Evolutionary conservation across 1,140 invertebrate genomes (phyloP), one percentile per base, ranked within the genome.

Genomic region (Macrotrachela quadricornifera): DNA sequence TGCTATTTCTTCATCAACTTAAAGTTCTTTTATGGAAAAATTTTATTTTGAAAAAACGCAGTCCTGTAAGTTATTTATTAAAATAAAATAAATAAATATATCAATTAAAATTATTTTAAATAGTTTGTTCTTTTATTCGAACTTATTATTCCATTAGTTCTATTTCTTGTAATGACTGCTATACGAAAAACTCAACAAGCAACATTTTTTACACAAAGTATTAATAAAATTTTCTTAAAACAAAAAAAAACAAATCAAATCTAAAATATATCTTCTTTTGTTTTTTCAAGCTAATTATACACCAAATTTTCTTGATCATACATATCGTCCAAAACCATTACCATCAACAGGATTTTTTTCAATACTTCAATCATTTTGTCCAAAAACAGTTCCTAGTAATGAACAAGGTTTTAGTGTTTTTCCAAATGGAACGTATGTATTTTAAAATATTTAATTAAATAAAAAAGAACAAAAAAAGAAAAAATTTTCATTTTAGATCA

Each of bases 11-110:
- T 51, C 64, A 71, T 41, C 71, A 73, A 57, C 59, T 72, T 18
- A 61, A 63, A 16, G 58, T 73, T 12, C 59, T 73, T 10, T 57
- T 73, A 41, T 73, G 72, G 72, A 73, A 73, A 56, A 73, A 73
- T 57, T 69, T 72, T 48, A 70, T 69, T 8, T 56, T 73, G 42
- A 73, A 73, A 54, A 70, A 67, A 55, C 57, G 71, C 56, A 71
- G 62, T 51, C 70, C 70, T 46, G 72, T 72, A 62, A 64, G 64
- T 65, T 49, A 17, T 16, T 40, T 10, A 16, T 15, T 14, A n/a
- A 17, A 30, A 1, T 17, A 15, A 39, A 41, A 4, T 13, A 13
- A 48, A 21, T 30, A 2, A 39, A 37, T 14, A 13, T 17, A 49
- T 51, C 0, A 50, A n/a, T 50, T 17, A 38, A 44, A 21, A 36